A percentile compares a stretch with the other conserved stretches of the same genome.
These are phyloP conservation scores for Greenwoodochromis staneri DNA, from an alignment of 2,113 vertebrate species.

Conservation along the genomic window DNA sequence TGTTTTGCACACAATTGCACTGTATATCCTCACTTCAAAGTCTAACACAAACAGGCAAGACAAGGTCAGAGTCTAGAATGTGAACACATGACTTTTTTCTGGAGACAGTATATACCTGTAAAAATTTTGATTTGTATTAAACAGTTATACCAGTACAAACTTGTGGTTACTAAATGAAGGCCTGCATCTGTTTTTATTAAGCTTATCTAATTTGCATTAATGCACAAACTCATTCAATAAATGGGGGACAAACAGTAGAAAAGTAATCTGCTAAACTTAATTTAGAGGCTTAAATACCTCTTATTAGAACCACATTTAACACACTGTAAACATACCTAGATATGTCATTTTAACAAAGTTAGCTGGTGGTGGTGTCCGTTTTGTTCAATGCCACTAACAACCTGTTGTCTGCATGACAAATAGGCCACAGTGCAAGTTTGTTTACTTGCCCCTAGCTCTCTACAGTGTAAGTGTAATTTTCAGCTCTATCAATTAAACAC, in stretches of 20 bases:
- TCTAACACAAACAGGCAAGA: background rate
- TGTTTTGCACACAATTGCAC: background rate
- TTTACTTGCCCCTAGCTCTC: background rate
- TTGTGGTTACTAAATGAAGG: background rate
- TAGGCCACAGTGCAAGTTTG: background rate
- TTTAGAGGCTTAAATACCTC: background rate
- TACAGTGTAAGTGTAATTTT: background rate
- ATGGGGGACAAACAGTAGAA: background rate
- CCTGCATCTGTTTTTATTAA: background rate
- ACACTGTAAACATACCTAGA: background rate
- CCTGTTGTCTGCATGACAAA: background rate
- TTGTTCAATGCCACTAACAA: background rate
- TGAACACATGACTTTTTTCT: background rate
- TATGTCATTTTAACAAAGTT: background rate
- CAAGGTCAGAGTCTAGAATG: background rate
- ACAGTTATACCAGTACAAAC: too few species aligned
- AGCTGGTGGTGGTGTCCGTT: background rate
- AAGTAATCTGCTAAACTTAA: background rate
- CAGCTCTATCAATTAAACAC: background rate
- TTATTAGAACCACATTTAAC: background rate
- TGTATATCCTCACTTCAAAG: background rate
- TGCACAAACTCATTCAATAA: background rate
- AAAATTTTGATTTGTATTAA: background rate
- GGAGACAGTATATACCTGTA: background rate
- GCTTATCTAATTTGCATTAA: background rate